Evolutionary conservation across 35 echinoderm and acorn worm species (phyloP), one percentile per base, ranked within the genome.

Genomic region (Nesometra sesokonis): DNA sequence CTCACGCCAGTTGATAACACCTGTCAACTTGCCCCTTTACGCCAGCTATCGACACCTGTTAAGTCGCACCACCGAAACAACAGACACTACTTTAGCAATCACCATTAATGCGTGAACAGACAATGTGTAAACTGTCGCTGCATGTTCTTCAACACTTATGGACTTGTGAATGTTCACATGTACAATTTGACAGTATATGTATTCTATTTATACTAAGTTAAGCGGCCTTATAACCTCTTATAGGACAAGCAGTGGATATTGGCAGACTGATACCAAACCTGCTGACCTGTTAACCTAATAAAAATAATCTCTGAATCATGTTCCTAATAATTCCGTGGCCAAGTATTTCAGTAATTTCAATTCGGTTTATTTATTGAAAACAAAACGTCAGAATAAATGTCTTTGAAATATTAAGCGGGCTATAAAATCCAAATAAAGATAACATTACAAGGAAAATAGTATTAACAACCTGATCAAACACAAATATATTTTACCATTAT

Each of bases 271-370:
- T 67, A 67, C 52, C 52, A 67, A 67, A 27, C 52, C 21, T 67
- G 23, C 9, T 67, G 52, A 9, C 52, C 52, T 67, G 23, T 67
- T 67, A 67, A 67, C 52, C 52, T 27, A 67, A 67, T 67, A 67
- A 67, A 67, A 67, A 67, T 67, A 67, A 67, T 67, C 52, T 67
- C 52, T 67, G 52, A 67, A 67, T 67, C 52, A 67, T 67, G 52
- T 67, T 43, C 15, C 38, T 43, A 43, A 43, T 43, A 43, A 43
- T 43, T 43, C 38, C 38, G 5, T 4, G 15, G 38, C 38, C 38
- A 43, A 43, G 38, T 43, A 43, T 43, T 43, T 15, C 38, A 43
- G 38, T 43, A 4, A 43, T 43, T 43, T 43, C 38, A 43, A 43
- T 43, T 43, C 15, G 38, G 4, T 43, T 43, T 43, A 43, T 43